Evolutionary conservation across 1,140 invertebrate species (phyloP), one percentile per base, ranked within the genome.

Genomic region (Eriosoma lanigerum): DNA sequence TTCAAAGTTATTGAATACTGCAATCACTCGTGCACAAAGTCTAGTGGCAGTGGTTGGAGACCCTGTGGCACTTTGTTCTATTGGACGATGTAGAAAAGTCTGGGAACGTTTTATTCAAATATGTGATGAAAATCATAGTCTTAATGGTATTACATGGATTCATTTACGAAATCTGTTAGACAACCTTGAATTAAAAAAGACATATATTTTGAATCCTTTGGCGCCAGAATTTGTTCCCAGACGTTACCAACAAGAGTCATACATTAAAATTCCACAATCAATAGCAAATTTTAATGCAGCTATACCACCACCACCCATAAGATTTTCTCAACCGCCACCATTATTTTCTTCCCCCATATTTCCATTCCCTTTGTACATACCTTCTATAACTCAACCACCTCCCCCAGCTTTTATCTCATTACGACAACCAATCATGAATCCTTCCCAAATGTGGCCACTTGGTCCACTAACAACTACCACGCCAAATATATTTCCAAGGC

Each of bases 1-100:
- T 86, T 90, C 92, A 1, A 92, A 94, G 83, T 87, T 96, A 1
- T 85, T 96, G 1, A 96, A 95, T 84, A 95, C 94, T 0, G 94
- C 94, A 0, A 91, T 96, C 10, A 96, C 94, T 0, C 87, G 94
- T 78, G 94, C 94, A 0, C 93, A 94, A 85, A 93, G 92, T 83
- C 84, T 96, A n/a, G 93, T 96, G 0, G 93, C 93, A 1, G 93
- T 95, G 10, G 93, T 96, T 6, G 94, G 94, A 1, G 94, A 96
- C 87, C 94, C 94, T 0, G 89, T 96, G 0, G 93, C 94, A 1
- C 86, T 96, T 0, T 93, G 93, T 82, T 93, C 94, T 0, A 90
- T 94, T 56, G 94, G 94, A 24, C 90, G 92, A 70, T 96, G 94
- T 86, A 89, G 89, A 81, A 92, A 92, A 86, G 89, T 95, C 0